Conservation (phyloP, 2,797 vertebrate species). For the Cynodonichthys magdalenae region DNA sequence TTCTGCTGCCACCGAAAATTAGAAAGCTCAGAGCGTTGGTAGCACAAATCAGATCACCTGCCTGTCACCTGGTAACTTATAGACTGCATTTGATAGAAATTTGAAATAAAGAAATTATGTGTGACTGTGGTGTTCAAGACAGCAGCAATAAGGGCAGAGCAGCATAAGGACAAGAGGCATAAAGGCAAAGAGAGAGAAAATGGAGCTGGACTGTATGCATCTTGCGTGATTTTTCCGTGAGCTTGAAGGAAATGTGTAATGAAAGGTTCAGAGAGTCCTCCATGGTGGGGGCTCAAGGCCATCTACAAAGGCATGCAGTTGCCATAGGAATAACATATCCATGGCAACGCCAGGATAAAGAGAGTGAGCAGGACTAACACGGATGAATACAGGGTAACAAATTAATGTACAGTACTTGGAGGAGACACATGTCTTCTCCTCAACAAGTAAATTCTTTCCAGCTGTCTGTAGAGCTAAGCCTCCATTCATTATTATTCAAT, state of each 20-base stretch:
- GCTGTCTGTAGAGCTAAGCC: constrained; percentile 12
- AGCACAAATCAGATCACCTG: constrained; percentile 61
- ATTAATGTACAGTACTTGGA: constrained; percentile 63
- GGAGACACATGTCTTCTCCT: constrained; percentile 63
- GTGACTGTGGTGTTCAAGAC: too few species aligned
- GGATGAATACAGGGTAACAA: constrained; percentile 70
- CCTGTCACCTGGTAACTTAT: too few species aligned
- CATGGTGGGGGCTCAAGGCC: constrained; percentile 71
- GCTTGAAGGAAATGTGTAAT: constrained; percentile 74
- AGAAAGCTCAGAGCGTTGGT: constrained; percentile 25
- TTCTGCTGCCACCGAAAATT: constrained; percentile 64
- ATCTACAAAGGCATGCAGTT: constrained; percentile 79
- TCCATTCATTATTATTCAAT: constrained; percentile 27
- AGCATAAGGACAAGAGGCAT: background rate
- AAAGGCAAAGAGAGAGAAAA: constrained; percentile 7
- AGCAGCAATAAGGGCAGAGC: constrained; percentile 10
- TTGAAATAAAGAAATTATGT: too few species aligned
- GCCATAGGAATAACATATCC: constrained; percentile 86
- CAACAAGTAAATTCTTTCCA: constrained; percentile 15
- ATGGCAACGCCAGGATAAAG: constrained; percentile 80
- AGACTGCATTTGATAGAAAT: too few species aligned
- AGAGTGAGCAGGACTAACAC: constrained; percentile 77
- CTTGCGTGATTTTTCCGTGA: constrained; percentile 64
- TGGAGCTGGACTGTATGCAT: constrained; percentile 31
- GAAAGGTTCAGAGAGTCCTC: constrained; percentile 75